Evolutionary conservation across 2,888 invertebrate genomes (phyloP), one percentile per base, ranked within the genome.

Genomic region (Trissolcus japonicus): DNA sequence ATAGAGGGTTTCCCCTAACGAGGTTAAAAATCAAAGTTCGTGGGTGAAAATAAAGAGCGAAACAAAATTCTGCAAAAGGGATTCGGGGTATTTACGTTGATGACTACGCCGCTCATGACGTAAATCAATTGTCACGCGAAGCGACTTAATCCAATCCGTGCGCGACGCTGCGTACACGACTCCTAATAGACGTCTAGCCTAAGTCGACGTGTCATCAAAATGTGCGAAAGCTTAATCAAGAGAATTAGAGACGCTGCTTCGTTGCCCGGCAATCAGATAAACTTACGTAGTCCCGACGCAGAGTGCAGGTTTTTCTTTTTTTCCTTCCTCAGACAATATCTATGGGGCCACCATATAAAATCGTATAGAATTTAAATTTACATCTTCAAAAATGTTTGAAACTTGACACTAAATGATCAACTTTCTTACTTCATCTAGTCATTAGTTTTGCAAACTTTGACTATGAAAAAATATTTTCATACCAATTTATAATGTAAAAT

Each of bases 151-250:
- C 85, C 85, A 84, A 86, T 86, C 82, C 80, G 79, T 81, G 79
- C 80, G 80, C 82, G 84, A 82, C 82, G 84, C 83, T 79, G 77
- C 71, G 76, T 62, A 82, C 83, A 81, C 76, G 74, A 80, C 72
- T 77, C 76, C 72, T 77, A 77, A 75, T 78, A 68, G 73, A 67
- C 67, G 73, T 78, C 75, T 76, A 78, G 63, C 66, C 59, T 71
- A 60, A 67, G 66, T 68, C 73, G 68, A 75, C 83, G 83, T 84
- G 83, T 85, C 86, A 85, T 87, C 86, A 86, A 87, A 88, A 88
- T 86, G 88, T 88, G 88, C 87, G 87, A 88, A 87, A 87, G 87
- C 87, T 87, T 88, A 87, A 89, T 88, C 86, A 86, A 83, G 80
- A 82, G 84, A 87, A 88, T 87, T 85, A 86, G 85, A 84, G 85